phyloP scores from a whole-genome alignment of 1,140 invertebrate genomes.

The Papilio machaon region DNA sequence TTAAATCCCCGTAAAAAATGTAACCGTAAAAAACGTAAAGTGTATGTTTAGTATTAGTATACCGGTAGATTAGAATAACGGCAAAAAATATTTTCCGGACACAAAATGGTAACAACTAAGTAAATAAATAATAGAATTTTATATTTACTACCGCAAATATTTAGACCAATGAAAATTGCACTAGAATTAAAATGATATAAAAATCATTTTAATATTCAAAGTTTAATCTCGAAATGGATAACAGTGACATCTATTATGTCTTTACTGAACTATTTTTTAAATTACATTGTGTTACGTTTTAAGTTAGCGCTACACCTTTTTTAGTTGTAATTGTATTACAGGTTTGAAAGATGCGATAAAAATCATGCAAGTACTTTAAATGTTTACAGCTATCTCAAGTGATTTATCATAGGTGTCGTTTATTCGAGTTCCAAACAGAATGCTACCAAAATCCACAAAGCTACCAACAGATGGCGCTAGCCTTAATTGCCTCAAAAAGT shows the following conservation, averaged over 20 bases:
- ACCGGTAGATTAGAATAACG: too few species aligned
- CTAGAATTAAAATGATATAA: too few species aligned
- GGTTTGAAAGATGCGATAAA: too few species aligned
- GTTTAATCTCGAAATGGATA: not conserved
- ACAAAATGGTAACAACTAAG: too few species aligned
- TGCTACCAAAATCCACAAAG: not conserved
- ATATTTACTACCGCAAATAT: too few species aligned
- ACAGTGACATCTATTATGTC: slow-evolving; percentile 1
- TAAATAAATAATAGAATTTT: too few species aligned
- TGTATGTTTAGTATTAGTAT: not conserved
- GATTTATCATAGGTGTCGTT: not conserved
- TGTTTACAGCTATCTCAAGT: too few species aligned
- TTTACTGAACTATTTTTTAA: not conserved
- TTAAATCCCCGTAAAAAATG: not conserved
- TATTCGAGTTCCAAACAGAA: not conserved
- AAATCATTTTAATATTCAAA: not conserved
- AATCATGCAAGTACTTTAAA: too few species aligned
- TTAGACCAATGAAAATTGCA: too few species aligned
- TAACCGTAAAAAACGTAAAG: not conserved
- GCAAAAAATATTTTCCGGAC: too few species aligned
- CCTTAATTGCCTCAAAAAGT: not conserved
- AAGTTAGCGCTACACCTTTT: not conserved
- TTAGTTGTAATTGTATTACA: not conserved
- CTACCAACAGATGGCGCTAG: not conserved
- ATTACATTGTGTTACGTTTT: not conserved